Conservation (phyloP, 2,888 invertebrate genomes). For the Cerastis rubricosa region DNA sequence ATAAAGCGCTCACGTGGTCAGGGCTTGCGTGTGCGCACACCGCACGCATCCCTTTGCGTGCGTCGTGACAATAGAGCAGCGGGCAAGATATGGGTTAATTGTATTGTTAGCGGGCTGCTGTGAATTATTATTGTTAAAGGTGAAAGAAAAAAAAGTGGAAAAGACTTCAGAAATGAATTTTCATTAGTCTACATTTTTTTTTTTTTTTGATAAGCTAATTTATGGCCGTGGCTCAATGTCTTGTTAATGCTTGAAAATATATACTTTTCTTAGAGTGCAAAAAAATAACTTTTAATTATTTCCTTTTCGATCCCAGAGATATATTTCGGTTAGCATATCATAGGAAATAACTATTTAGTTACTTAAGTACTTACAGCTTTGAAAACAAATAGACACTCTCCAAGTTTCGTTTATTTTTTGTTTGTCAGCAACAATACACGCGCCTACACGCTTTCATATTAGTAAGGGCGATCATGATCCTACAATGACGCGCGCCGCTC, state of each 20-base stretch:
- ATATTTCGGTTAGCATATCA: neutral
- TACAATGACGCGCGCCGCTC: slow-evolving; percentile 65
- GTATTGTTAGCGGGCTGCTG: slow-evolving; percentile 50
- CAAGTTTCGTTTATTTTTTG: neutral
- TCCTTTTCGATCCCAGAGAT: neutral
- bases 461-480: slow-evolving; percentile 68
- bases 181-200: neutral
- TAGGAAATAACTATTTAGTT: neutral
- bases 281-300: neutral
- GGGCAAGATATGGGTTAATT: slow-evolving; percentile 55
- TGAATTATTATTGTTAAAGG: neutral
- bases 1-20: slow-evolving; percentile 56
- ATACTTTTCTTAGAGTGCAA: neutral
- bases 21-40: slow-evolving; percentile 59
- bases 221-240: neutral
- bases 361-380: neutral
- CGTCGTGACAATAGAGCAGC: slow-evolving; percentile 49
- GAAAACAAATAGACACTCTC: neutral
- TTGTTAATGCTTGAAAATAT: neutral
- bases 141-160: neutral
- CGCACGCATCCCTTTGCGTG: slow-evolving; percentile 64
- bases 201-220: neutral
- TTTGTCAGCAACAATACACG: slow-evolving; percentile 49
- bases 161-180: neutral
- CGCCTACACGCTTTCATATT: slow-evolving; percentile 56